A percentile compares a stretch with the other conserved stretches of the same genome.
Conservation (phyloP, 2,797 vertebrate genomes). For the Trachurus trachurus region DNA sequence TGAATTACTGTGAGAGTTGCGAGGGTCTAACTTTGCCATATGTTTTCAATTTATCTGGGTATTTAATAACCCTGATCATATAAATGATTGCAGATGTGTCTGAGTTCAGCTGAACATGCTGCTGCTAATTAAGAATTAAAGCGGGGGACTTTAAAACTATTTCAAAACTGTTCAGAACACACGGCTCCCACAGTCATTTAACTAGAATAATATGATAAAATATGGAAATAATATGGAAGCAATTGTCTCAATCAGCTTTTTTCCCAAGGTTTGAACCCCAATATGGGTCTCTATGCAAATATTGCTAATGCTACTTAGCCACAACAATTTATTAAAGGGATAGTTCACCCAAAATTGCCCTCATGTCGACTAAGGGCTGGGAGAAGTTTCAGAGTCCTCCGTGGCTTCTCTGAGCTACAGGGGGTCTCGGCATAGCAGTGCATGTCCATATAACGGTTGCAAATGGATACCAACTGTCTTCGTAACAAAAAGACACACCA, state of each 20-base stretch:
- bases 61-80: conserved; percentile 54
- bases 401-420: too few species aligned
- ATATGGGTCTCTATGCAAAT: neutral
- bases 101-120: conserved; percentile 42
- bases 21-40: conserved; percentile 17
- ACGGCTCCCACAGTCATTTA: neutral
- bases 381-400: too few species aligned
- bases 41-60: conserved; percentile 41
- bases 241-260: neutral
- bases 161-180: neutral
- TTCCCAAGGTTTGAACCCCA: neutral
- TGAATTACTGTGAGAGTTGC: conserved; percentile 19
- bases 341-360: too few species aligned
- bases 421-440: too few species aligned
- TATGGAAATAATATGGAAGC: neutral
- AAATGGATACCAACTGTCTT: too few species aligned
- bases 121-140: conserved; percentile 53
- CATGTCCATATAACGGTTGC: too few species aligned
- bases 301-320: neutral
- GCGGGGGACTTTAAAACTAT: conserved; percentile 29
- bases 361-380: too few species aligned
- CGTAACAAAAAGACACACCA: too few species aligned
- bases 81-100: conserved; percentile 58
- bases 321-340: neutral
- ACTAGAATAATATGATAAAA: neutral